These are phyloP conservation scores for Ochlodes sylvanus DNA, from an alignment of 2,888 invertebrate genomes.

Conservation along the genomic window DNA sequence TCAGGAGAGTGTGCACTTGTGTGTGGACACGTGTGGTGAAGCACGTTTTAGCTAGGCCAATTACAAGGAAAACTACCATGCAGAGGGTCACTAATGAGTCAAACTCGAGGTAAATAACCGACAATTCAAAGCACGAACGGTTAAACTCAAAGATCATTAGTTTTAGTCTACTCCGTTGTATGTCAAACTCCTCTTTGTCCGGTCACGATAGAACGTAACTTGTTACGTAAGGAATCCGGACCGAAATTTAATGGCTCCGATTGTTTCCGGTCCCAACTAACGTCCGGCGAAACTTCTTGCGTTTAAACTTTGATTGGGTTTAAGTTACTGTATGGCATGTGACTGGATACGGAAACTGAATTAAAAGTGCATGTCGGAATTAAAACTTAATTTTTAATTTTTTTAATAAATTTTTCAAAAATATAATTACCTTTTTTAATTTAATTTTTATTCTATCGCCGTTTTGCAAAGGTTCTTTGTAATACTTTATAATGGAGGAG, in stretches of 20 bases:
- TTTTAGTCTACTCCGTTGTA: slow-evolving; percentile 28
- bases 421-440: too few relatives aligned
- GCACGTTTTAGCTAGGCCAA: too few relatives aligned
- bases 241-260: slow-evolving; percentile 34
- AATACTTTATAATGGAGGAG: too few relatives aligned
- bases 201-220: slow-evolving; percentile 31
- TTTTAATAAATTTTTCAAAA: too few relatives aligned
- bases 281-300: slow-evolving; percentile 25
- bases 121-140: slow-evolving; percentile 7
- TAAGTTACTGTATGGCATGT: slow-evolving; percentile 13
- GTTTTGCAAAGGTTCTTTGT: too few relatives aligned
- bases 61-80: too few relatives aligned
- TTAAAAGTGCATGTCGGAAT: not conserved
- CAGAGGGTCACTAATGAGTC: not conserved
- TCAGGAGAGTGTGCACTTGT: too few relatives aligned
- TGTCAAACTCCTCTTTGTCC: slow-evolving; percentile 35
- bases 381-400: too few relatives aligned
- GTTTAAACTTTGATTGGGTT: slow-evolving; percentile 29
- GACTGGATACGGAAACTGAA: slow-evolving; percentile 3
- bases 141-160: slow-evolving; percentile 32
- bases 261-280: slow-evolving; percentile 30
- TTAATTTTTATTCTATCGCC: too few relatives aligned
- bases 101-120: not conserved
- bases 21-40: too few relatives aligned
- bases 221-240: slow-evolving; percentile 31